These are phyloP conservation scores for Eupithecia tripunctaria DNA, from an alignment of 2,888 invertebrate species.

Conservation along the genomic window DNA sequence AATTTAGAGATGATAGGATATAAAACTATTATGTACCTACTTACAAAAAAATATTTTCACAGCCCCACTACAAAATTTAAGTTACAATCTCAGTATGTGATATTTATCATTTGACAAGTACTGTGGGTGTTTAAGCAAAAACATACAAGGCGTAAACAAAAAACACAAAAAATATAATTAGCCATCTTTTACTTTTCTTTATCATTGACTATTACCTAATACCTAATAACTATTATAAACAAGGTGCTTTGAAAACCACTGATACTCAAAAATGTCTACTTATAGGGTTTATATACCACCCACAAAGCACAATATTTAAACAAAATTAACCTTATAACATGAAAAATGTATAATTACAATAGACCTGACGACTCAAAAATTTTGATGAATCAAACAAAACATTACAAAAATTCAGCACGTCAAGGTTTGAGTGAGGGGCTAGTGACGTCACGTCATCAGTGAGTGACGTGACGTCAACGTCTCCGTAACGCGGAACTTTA, in stretches of 20 bases:
- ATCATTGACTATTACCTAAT: neutral
- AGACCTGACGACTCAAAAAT: no score
- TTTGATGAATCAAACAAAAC: no score
- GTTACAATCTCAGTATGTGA: neutral
- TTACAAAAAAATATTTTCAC: neutral
- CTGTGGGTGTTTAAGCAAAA: neutral
- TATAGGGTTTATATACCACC: neutral
- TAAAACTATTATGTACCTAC: no score
- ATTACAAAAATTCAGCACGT: no score
- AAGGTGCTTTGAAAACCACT: neutral
- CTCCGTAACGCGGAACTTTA: no score
- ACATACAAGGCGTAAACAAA: neutral
- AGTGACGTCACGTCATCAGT: no score
- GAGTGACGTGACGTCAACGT: no score
- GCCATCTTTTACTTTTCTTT: neutral
- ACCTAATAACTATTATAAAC: no score
- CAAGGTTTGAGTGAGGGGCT: no score
- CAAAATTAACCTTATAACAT: neutral
- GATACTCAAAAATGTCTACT: neutral
- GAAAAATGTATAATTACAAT: neutral
- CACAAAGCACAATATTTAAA: neutral
- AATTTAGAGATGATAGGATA: neutral
- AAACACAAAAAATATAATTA: neutral
- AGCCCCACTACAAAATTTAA: neutral
- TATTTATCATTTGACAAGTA: neutral